phyloP scores from a whole-genome alignment of 2,888 invertebrate genomes.

The Drosophila paramelanica region DNA sequence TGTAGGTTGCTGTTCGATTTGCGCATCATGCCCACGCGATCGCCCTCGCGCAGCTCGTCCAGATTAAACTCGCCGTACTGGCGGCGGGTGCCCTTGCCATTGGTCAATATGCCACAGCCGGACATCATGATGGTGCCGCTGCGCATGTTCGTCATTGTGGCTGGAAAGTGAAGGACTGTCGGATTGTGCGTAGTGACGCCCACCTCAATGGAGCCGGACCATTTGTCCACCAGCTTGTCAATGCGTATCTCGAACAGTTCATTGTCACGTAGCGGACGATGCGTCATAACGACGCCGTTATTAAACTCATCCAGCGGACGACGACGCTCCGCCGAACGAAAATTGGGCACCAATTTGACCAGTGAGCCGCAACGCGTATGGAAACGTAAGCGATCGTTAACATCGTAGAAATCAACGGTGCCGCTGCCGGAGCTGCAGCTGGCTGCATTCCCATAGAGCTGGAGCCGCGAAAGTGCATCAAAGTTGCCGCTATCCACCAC shows the following conservation, averaged over 20 bases:
- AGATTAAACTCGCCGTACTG: conserved; percentile 97
- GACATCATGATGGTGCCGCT: conserved; percentile 98
- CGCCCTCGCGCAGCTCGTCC: conserved; percentile 96
- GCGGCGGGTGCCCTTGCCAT: conserved; percentile 96
- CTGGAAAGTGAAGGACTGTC: conserved; percentile 94
- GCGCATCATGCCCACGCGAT: conserved; percentile 96
- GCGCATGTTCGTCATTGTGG: conserved; percentile 98
- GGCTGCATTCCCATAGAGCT: conserved; percentile 34
- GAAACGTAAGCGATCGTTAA: conserved; percentile 90
- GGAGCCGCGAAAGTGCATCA: conserved; percentile 45
- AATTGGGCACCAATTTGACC: conserved; percentile 93
- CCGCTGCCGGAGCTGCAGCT: conserved; percentile 26
- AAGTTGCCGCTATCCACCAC: conserved; percentile 56
- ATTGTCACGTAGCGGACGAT: conserved; percentile 93
- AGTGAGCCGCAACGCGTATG: conserved; percentile 95
- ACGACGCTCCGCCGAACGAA: conserved; percentile 93
- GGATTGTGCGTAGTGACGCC: conserved; percentile 98
- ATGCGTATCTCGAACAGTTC: conserved; percentile 98
- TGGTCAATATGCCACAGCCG: conserved; percentile 97
- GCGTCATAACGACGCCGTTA: conserved; percentile 98
- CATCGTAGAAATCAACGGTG: conserved; percentile 78
- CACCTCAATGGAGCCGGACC: conserved; percentile 91
- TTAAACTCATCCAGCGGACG: conserved; percentile 97
- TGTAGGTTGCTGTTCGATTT: conserved; percentile 94
- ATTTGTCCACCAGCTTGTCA: conserved; percentile 96